Evolutionary conservation across 2,797 vertebrate species (phyloP), one percentile per base, ranked within the genome.

Genomic region (Tadarida brasiliensis): DNA sequence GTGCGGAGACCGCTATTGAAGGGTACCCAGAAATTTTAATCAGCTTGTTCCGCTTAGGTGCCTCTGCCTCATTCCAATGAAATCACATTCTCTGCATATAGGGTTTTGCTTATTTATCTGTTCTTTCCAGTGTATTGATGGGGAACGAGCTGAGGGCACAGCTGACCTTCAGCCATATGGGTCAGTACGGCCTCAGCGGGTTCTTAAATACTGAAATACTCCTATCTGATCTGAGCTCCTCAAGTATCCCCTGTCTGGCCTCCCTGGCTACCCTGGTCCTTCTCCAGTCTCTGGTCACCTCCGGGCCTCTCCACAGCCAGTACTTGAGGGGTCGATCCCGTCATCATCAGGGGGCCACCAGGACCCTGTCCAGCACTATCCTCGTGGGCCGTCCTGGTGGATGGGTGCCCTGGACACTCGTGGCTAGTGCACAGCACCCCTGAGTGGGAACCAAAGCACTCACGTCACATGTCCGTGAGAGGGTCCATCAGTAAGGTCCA

Each of bases 331-430:
- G 22, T 35, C 59, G 59, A 54, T 15, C 2, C n/a, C 33, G 57
- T 28, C 81, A 81, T 44, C 5, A 35, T 10, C 51, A 51, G 12
- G 20, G 22, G 35, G 4, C 16, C 47, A 39, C 54, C 11, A 10
- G 49, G 54, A 28, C 33, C 51, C 10, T 54, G 44, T 5, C 24
- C 11, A 24, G 30, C 22, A 44, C n/a, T 11, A 14, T 9, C 11
- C 74, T 3, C 3, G n/a, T 15, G 85, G 39, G 10, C 3, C 1
- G 3, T 26, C 65, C 47, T 26, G 59, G 28, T 33, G 30, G 51
- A 28, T 10, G 5, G 39, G 44, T 33, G 3, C 30, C 30, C 5
- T 22, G 6, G 16, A 2, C 12, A 74, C 2, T 2, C 0, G 8
- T 30, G 16, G 24, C 33, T 87, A 8, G 8, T 35, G 16, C 20